phyloP scores from a whole-genome alignment of 2,113 vertebrate species.

The Sisor rabdophorus region DNA sequence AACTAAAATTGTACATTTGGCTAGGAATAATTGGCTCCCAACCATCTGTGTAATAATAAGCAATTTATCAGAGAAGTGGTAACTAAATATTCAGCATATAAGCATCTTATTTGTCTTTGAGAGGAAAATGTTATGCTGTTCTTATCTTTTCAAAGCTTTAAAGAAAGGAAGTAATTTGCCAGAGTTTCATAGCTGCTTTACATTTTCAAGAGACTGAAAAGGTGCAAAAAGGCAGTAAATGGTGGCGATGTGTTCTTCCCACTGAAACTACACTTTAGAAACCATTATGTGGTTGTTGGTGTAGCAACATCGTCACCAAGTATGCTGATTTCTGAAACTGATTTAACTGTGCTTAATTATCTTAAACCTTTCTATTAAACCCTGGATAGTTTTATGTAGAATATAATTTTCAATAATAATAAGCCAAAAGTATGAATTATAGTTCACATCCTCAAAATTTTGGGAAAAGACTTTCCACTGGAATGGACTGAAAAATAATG shows the following conservation, averaged over 20 bases:
- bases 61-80: conserved; percentile 44
- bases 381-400: not conserved
- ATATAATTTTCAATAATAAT: not conserved
- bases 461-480: too few relatives aligned
- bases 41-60: conserved; percentile 66
- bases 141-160: not conserved
- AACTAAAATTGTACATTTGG: conserved; percentile 62
- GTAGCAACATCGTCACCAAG: conserved; percentile 21
- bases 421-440: not conserved
- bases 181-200: not conserved
- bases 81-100: conserved; percentile 22
- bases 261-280: conserved; percentile 92
- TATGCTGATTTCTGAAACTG: conserved; percentile 43
- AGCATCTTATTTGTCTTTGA: conserved; percentile 30
- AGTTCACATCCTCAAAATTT: not conserved
- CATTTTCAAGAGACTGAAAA: not conserved
- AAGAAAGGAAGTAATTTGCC: not conserved
- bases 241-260: conserved; percentile 62
- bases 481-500: too few relatives aligned
- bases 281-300: conserved; percentile 75
- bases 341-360: conserved; percentile 26
- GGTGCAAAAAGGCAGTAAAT: not conserved
- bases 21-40: conserved; percentile 62
- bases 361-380: not conserved
- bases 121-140: not conserved